phyloP scores from a whole-genome alignment of 2,113 vertebrate genomes.

The Varanus salvator region DNA sequence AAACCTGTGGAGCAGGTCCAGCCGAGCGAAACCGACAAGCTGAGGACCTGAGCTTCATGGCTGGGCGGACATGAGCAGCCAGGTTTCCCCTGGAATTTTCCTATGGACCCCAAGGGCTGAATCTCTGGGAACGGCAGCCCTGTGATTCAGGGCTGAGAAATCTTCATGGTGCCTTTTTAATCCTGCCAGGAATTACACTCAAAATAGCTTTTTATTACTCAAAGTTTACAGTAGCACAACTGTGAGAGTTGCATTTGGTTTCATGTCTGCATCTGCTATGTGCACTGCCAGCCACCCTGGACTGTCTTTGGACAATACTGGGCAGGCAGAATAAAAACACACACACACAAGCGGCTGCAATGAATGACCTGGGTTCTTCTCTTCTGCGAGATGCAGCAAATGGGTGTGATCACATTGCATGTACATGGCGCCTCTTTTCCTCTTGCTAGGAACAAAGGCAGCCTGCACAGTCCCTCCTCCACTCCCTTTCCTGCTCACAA shows the following conservation, averaged over 20 bases:
- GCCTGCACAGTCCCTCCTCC: too few species aligned
- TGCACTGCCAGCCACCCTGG: background rate
- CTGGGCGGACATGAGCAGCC: background rate
- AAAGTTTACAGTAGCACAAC: background rate
- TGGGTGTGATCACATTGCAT: background rate
- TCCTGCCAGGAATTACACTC: background rate
- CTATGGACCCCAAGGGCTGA: background rate
- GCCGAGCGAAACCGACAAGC: background rate
- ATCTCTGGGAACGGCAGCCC: too few species aligned
- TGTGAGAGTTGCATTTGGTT: background rate
- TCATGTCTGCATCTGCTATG: background rate
- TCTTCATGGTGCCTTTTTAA: background rate
- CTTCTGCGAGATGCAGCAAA: background rate
- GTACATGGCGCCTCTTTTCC: too few species aligned
- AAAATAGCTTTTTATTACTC: background rate
- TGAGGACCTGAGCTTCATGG: background rate
- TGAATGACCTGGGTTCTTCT: background rate
- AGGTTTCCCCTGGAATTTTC: background rate
- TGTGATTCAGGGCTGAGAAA: background rate
- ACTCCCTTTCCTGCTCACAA: too few species aligned
- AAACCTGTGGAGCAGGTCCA: background rate
- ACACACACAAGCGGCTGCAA: background rate
- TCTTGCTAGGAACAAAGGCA: too few species aligned
- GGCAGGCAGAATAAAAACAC: background rate
- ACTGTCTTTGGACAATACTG: background rate